Percentiles rank a stretch among this genome's conserved stretches.
Conservation (phyloP, 1,140 invertebrate genomes). For the Metaphire vulgaris region DNA sequence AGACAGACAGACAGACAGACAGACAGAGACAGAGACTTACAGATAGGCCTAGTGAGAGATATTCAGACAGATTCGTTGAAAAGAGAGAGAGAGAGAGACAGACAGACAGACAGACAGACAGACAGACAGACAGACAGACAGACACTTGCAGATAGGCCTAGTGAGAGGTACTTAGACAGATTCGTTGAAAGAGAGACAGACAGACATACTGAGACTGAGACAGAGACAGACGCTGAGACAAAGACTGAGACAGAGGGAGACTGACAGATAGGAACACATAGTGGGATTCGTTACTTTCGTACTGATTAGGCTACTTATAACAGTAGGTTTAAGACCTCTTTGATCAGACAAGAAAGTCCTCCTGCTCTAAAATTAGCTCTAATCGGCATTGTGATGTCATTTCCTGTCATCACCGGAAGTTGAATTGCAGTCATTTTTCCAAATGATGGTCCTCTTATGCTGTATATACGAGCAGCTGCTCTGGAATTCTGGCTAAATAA, state of each 20-base stretch:
- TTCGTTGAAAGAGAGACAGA: background rate
- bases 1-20: background rate
- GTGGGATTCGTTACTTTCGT: background rate
- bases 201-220: background rate
- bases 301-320: too few relatives aligned
- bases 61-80: too few relatives aligned
- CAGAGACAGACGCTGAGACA: background rate
- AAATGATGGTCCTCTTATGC: too few relatives aligned
- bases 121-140: slow-evolving; percentile 1
- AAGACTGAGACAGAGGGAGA: background rate
- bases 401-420: too few relatives aligned
- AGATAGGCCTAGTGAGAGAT: background rate
- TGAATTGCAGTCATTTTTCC: too few relatives aligned
- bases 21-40: background rate
- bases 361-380: too few relatives aligned
- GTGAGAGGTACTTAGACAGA: background rate
- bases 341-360: too few relatives aligned
- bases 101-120: background rate
- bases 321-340: too few relatives aligned
- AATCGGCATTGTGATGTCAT: too few relatives aligned
- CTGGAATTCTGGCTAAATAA: too few relatives aligned
- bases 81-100: background rate
- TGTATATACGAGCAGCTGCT: too few relatives aligned
- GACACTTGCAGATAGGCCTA: background rate
- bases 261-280: background rate